These are phyloP conservation scores for Vulpes lagopus DNA, from an alignment of 2,113 vertebrate genomes.

Conservation along the genomic window DNA sequence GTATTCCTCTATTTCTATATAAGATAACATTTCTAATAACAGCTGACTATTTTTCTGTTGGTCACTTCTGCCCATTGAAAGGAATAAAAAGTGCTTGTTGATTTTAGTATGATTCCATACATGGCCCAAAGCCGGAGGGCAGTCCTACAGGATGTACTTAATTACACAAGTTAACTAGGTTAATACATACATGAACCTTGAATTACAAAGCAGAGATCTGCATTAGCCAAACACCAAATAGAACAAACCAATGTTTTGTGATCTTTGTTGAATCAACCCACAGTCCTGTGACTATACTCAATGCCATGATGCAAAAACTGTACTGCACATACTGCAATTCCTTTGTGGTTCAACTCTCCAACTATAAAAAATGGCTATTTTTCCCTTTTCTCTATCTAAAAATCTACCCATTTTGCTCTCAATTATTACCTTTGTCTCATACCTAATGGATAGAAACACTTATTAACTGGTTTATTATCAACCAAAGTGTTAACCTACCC, in stretches of 20 bases:
- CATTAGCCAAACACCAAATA: neutral
- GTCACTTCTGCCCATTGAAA: too few species aligned
- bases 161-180: neutral
- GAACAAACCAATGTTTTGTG: neutral
- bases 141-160: neutral
- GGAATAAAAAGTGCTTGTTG: neutral
- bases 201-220: neutral
- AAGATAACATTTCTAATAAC: neutral
- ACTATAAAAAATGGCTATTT: too few species aligned
- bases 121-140: neutral
- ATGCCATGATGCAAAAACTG: neutral
- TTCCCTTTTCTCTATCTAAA: neutral
- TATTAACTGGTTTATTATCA: neutral
- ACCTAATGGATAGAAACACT: neutral
- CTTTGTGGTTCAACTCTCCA: neutral
- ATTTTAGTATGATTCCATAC: neutral
- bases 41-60: neutral
- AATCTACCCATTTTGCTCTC: neutral
- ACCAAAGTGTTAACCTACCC: neutral
- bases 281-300: neutral
- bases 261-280: neutral
- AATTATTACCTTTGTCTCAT: neutral
- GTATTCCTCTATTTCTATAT: neutral
- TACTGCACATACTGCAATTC: neutral
- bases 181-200: neutral